Percentiles rank a stretch among this genome's conserved stretches.
These are phyloP conservation scores for Thunnus albacares DNA, from an alignment of 2,797 vertebrate genomes.

Conservation along the genomic window DNA sequence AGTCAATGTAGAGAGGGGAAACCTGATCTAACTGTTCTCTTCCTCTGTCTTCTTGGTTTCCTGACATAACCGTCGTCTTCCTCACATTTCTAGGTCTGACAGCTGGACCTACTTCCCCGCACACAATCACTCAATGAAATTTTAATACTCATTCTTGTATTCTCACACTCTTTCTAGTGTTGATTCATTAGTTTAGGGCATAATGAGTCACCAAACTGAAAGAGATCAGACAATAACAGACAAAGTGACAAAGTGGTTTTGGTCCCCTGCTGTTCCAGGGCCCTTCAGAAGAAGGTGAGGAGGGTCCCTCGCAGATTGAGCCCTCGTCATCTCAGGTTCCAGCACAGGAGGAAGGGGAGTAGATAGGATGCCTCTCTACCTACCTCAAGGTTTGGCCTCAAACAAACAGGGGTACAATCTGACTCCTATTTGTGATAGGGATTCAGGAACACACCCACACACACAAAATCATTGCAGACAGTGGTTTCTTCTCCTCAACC, in stretches of 20 bases:
- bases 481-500: constrained; percentile 60
- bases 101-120: constrained; percentile 66
- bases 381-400: constrained; percentile 85
- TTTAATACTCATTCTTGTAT: constrained; percentile 68
- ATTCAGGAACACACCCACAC: constrained; percentile 77
- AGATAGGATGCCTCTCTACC: constrained; percentile 75
- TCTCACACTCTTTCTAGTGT: constrained; percentile 35
- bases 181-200: constrained; percentile 50
- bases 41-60: constrained; percentile 86
- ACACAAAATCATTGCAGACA: constrained; percentile 56
- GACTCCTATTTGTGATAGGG: constrained; percentile 73
- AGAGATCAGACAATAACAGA: constrained; percentile 7
- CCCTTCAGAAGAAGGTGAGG: constrained; percentile 74
- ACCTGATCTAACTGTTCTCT: constrained; percentile 81
- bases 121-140: constrained; percentile 54
- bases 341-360: constrained; percentile 80
- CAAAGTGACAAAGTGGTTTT: constrained; percentile 30
- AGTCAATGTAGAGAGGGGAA: constrained; percentile 86
- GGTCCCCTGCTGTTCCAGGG: constrained; percentile 60
- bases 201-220: constrained; percentile 41
- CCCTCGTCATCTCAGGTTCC: constrained; percentile 77
- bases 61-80: constrained; percentile 85
- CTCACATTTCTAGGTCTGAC: constrained; percentile 76
- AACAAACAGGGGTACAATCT: constrained; percentile 63
- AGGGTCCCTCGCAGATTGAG: constrained; percentile 71